phyloP scores from a whole-genome alignment of 2,888 invertebrate species.

The Brenthis hecate region DNA sequence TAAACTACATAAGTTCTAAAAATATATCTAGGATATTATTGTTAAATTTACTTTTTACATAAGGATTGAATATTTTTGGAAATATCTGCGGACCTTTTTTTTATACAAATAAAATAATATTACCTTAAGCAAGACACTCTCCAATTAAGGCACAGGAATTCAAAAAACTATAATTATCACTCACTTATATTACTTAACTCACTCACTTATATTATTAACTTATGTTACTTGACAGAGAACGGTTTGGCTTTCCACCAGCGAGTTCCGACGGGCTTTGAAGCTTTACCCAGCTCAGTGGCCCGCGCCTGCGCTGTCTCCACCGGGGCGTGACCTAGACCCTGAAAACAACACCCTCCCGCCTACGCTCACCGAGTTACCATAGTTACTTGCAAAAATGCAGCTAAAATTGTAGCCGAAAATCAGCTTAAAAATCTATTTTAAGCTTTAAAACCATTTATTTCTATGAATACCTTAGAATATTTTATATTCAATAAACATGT shows the following conservation, averaged over 20 bases:
- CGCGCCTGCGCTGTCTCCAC: conserved; percentile 66
- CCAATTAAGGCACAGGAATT: conserved; percentile 19
- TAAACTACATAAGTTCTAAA: no score
- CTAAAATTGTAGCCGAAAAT: conserved; percentile 42
- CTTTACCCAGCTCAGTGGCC: conserved; percentile 54
- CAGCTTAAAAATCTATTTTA: not conserved
- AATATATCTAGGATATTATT: no score
- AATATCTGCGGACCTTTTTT: not conserved
- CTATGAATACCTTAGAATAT: no score
- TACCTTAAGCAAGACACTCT: not conserved
- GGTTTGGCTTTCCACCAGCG: conserved; percentile 51
- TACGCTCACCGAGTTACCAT: conserved; percentile 67
- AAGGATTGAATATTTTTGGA: no score
- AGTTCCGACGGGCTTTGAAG: conserved; percentile 59
- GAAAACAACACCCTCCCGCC: conserved; percentile 75
- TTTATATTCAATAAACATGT: not conserved
- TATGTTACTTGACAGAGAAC: conserved; percentile 28
- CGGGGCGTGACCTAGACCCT: conserved; percentile 83
- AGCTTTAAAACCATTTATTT: not conserved
- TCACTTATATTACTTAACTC: conserved; percentile 11
- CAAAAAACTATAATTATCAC: conserved; percentile 27
- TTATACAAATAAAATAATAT: not conserved
- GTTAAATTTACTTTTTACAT: no score
- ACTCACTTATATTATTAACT: conserved; percentile 4
- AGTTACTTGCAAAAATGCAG: conserved; percentile 56